Base-by-base conservation (phyloP, 2,888 invertebrate genomes). In the Drosophila subquinaria region DNA sequence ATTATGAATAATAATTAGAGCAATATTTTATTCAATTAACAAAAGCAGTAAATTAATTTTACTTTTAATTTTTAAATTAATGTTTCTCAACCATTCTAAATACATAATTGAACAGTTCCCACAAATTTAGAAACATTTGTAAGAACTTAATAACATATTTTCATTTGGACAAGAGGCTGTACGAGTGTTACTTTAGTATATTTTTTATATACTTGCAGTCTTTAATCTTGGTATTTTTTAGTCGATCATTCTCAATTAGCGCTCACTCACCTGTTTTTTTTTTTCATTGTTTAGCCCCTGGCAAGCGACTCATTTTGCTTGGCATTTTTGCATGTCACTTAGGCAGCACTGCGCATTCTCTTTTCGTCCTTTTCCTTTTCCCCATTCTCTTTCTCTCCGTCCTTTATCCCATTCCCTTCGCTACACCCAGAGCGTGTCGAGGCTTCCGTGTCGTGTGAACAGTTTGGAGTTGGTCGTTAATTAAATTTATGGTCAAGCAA, bases 311-410 rank as follows among this genome's bases (percentile, higher is more conserved):
- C 61, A 74, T 75, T 75, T 65, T 59, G 59, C 61, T 20, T 47
- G 69, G 40, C 57, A 55, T 69, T 69, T 77, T 77, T 74, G 75
- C 68, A 63, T 73, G 67, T 69, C 67, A 60, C 65, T 76, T 73
- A 65, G 67, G 65, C 69, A 59, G 53, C 69, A 51, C 68, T 48
- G 68, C 57, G 51, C 68, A 52, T 51, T 56, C 9, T 13, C 8
- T 8, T 20, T 8, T 42, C 38, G 15, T 10, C 35, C 23, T 10
- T 27, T 36, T 2, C 13, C 17, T 13, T 27, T 36, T 2, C 13
- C 17, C 9, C 11, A 9, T 30, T 5, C 15, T 9, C 45, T 36
- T 15, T 45, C 45, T 43, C 13, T 45, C 4, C n/a, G 11, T 10
- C 27, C 23, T 2, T 1, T 11, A 13, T 35, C 15, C 17, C 17